Conservation (phyloP, 2,113 vertebrate species). For the Ameiurus melas region DNA sequence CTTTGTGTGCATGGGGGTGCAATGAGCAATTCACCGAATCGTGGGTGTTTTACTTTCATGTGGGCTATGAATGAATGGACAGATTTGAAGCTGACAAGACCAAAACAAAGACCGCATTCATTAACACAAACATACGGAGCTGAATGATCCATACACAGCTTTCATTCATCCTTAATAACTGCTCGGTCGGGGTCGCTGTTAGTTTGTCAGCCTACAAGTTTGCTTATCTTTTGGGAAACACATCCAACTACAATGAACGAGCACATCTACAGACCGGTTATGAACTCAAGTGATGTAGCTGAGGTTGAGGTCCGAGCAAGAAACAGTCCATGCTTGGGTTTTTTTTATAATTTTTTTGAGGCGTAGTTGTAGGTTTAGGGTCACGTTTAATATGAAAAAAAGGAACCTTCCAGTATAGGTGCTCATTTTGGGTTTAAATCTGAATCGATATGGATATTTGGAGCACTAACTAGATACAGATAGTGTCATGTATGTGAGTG, state of each 20-base stretch:
- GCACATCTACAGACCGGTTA: not conserved
- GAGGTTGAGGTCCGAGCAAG: not conserved
- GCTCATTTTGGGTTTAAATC: not conserved
- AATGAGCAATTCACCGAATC: not conserved
- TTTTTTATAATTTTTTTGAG: not conserved
- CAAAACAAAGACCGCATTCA: conserved; percentile 8
- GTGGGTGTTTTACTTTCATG: not conserved
- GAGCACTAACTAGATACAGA: not conserved
- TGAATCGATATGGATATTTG: not conserved
- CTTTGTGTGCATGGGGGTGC: not conserved
- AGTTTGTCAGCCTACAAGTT: not conserved
- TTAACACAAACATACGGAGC: not conserved
- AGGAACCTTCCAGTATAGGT: not conserved
- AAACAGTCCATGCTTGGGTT: not conserved
- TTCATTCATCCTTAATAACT: not conserved
- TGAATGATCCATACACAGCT: not conserved
- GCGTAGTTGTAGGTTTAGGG: not conserved
- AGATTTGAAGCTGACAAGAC: not conserved
- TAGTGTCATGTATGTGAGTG: not conserved
- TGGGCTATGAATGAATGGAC: not conserved
- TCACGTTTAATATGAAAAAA: not conserved
- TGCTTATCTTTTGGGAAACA: not conserved
- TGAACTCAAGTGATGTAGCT: not conserved
- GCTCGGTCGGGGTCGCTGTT: not conserved
- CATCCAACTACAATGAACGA: not conserved